These are phyloP conservation scores for Dasypus novemcinctus DNA, from an alignment of 2,113 vertebrate species.

Conservation along the genomic window DNA sequence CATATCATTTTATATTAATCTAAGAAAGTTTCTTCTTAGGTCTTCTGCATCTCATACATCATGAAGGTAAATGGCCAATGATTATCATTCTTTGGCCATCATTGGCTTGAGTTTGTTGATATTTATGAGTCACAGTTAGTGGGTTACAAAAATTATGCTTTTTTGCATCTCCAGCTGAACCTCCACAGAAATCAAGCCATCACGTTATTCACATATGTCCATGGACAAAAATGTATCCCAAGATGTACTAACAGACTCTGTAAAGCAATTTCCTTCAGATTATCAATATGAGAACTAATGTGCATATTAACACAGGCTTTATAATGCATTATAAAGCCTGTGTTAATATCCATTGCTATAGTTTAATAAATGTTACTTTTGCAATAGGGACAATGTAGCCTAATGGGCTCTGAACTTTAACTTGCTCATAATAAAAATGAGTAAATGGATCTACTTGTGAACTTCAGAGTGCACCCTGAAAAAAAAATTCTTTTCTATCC, in stretches of 20 bases:
- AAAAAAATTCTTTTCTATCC: neutral
- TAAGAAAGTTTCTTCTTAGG: neutral
- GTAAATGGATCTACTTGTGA: slow-evolving; percentile 13
- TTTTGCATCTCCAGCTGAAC: neutral
- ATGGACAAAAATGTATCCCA: neutral
- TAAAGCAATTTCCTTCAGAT: neutral
- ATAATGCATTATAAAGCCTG: neutral
- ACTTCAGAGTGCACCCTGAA: neutral
- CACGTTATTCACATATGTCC: neutral
- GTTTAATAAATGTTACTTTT: slow-evolving; percentile 26
- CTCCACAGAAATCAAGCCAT: neutral
- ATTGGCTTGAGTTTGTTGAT: neutral
- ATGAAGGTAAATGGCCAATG: neutral
- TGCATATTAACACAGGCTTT: neutral
- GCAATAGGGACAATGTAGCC: neutral
- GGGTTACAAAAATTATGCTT: neutral
- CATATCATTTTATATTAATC: neutral
- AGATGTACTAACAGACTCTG: neutral
- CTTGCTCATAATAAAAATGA: slow-evolving; percentile 11
- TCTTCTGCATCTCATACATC: neutral
- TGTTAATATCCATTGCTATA: neutral
- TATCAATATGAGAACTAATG: neutral
- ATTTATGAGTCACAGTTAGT: neutral
- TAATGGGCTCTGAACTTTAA: neutral
- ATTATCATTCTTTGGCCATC: neutral